Conservation (phyloP, 2,888 invertebrate species). For the Arrhopalites spinosus region DNA sequence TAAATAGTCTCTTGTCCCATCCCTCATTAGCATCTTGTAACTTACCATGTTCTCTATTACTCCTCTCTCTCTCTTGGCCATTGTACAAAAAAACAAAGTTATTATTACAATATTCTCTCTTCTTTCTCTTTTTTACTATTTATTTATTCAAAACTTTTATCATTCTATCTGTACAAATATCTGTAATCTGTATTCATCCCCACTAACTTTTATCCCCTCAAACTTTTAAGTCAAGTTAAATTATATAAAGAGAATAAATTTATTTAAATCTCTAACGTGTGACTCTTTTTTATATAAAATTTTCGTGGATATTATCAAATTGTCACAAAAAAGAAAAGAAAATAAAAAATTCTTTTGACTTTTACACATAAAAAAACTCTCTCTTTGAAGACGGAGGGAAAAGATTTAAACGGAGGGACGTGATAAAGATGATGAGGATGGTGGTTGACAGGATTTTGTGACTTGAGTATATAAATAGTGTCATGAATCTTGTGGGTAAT, state of each 20-base stretch:
- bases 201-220: too few relatives aligned
- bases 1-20: conserved; percentile 15
- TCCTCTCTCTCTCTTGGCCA: neutral
- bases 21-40: conserved; percentile 19
- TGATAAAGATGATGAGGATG: neutral
- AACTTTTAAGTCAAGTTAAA: too few relatives aligned
- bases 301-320: too few relatives aligned
- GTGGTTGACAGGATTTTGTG: neutral
- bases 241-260: too few relatives aligned
- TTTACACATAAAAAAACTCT: too few relatives aligned
- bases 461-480: conserved; percentile 4
- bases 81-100: neutral
- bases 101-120: neutral
- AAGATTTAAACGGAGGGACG: neutral
- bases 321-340: too few relatives aligned
- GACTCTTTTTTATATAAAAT: too few relatives aligned
- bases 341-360: too few relatives aligned
- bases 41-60: neutral
- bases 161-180: too few relatives aligned
- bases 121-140: neutral
- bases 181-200: too few relatives aligned
- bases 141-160: neutral
- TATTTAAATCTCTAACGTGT: too few relatives aligned
- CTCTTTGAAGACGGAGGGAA: neutral
- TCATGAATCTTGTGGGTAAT: conserved; percentile 16